Conservation (phyloP, 2,113 vertebrate species). For the Leptosomus discolor region DNA sequence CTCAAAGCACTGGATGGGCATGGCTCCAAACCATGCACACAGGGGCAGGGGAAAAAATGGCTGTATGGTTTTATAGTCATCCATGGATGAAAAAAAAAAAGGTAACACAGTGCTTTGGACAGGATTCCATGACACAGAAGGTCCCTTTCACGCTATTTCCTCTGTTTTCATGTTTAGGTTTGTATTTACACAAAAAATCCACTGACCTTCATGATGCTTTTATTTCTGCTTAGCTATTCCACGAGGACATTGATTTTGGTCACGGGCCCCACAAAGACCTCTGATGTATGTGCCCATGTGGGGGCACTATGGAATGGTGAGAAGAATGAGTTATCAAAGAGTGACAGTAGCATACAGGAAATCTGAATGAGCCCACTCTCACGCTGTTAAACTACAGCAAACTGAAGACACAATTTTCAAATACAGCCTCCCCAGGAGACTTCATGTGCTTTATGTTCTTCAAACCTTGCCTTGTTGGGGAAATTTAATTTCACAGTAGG, state of each 20-base stretch:
- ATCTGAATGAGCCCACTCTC: neutral
- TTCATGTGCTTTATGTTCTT: neutral
- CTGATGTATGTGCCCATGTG: neutral
- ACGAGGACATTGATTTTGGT: neutral
- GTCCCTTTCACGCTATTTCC: neutral
- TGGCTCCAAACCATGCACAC: neutral
- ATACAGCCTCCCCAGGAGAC: neutral
- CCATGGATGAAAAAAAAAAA: neutral
- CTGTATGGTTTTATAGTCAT: neutral
- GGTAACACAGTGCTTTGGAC: neutral
- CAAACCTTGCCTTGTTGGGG: neutral
- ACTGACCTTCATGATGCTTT: neutral
- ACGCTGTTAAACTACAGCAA: neutral
- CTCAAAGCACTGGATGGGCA: neutral
- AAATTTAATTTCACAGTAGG: neutral
- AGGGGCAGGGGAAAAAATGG: neutral
- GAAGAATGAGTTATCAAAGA: neutral
- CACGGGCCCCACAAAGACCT: neutral
- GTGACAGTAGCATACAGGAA: neutral
- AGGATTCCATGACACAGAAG: neutral
- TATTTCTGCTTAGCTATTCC: neutral
- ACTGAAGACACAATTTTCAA: neutral
- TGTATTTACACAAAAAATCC: neutral
- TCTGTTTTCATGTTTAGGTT: neutral
- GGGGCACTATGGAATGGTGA: neutral